Percentiles rank a stretch among this genome's conserved stretches.
These are phyloP conservation scores for Pipistrellus pygmaeus DNA, from an alignment of 2,797 vertebrate genomes.

Conservation along the genomic window DNA sequence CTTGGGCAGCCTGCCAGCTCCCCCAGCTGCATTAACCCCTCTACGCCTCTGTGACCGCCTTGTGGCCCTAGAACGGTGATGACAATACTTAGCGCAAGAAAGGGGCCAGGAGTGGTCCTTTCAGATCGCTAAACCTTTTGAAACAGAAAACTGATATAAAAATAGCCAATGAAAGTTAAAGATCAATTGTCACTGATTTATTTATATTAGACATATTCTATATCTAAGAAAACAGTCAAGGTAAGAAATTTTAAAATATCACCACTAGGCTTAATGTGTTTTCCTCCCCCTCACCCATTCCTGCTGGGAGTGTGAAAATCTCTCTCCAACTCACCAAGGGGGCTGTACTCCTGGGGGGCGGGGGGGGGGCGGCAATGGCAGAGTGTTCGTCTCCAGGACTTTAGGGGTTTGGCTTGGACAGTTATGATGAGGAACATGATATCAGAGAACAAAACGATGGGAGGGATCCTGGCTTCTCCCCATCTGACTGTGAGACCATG, in stretches of 20 bases:
- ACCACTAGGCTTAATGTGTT: background rate
- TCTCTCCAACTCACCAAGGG: background rate
- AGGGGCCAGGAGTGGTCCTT: background rate
- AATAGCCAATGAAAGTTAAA: background rate
- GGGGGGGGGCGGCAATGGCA: background rate
- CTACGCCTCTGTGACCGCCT: background rate
- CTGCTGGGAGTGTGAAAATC: background rate
- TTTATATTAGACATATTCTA: background rate
- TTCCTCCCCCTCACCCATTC: background rate
- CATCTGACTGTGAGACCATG: background rate
- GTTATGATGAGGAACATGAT: background rate
- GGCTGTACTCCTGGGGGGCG: no score
- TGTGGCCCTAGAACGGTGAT: background rate
- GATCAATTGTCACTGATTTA: background rate
- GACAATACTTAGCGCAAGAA: background rate
- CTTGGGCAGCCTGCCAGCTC: background rate
- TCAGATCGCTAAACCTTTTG: background rate
- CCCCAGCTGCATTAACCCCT: background rate
- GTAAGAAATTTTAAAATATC: conserved; percentile 23
- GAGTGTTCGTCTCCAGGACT: background rate
- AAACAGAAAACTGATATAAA: background rate
- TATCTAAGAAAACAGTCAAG: conserved; percentile 2
- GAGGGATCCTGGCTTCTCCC: background rate
- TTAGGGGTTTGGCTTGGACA: background rate
- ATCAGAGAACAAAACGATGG: background rate